Conservation (phyloP, 37 sponge, comb jelly and placozoan genomes). For the Haliclona indistincta region DNA sequence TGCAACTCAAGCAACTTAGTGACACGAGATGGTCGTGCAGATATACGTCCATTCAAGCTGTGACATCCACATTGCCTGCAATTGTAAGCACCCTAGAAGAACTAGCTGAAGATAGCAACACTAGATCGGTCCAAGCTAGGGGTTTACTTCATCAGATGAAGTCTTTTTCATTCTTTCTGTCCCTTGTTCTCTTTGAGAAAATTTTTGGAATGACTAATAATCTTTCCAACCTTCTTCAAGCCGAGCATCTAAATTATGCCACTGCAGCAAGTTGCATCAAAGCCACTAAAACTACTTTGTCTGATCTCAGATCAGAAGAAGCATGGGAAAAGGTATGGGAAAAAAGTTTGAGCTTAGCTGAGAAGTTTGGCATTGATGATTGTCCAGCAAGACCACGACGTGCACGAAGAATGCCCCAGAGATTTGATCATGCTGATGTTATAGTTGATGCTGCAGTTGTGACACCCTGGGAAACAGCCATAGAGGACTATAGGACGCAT, state of each 20-base stretch:
- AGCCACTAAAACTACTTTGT: conserved; percentile 7
- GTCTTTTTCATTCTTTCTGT: conserved; percentile 5
- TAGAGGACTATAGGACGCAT: conserved; percentile 2
- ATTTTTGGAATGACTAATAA: no score
- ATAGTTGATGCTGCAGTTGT: not conserved
- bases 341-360: not conserved
- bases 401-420: not conserved
- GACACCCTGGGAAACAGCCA: not conserved
- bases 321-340: conserved; percentile 20
- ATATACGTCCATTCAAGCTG: conserved; percentile 1
- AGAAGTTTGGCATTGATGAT: not conserved
- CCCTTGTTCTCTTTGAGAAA: conserved; percentile 8
- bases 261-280: conserved; percentile 5
- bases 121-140: conserved; percentile 2
- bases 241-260: not conserved
- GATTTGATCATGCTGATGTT: not conserved
- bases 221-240: no score
- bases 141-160: conserved; percentile 2
- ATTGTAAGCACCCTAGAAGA: conserved; percentile 3
- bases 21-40: conserved; percentile 41
- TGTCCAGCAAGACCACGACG: not conserved
- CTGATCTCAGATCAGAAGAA: conserved; percentile 8
- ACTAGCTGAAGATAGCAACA: conserved; percentile 1
- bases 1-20: not conserved
- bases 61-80: not conserved